Base-by-base conservation (phyloP, 2,888 invertebrate genomes). In the Melanostoma mellinum region DNA sequence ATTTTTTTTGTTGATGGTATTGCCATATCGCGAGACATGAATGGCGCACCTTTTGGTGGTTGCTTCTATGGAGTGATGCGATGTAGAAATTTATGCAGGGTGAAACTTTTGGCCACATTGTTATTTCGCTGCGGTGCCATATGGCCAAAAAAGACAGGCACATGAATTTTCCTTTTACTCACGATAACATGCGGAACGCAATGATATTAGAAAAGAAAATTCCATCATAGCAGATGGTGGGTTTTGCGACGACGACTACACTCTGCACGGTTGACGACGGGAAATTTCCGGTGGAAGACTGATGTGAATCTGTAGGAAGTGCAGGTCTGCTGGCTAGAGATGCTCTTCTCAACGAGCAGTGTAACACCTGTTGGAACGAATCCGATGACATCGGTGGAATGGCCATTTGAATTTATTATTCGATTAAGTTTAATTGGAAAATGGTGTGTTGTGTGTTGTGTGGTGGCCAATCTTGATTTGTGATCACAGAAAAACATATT, bases 151-250 rank as follows among this genome's bases (percentile, higher is more conserved):
- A 44, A 65, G 55, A 36, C 40, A 56, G 36, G 42, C 10, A 40
- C 60, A 4, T 61, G 69, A 36, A 44, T 73, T 73, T 72, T 61
- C 48, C 73, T 73, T 77, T 73, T 77, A 60, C 48, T 50, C 56
- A 68, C 55, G 79, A 53, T 68, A 61, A 73, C 30, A 68, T 55
- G 61, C 63, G 77, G 61, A 77, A 82, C 81, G 81, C 81, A 75
- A 38, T n/a, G 52, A 75, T 69, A 69, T 56, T 80, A 67, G 61
- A 55, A 81, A 75, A 72, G 40, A 33, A 65, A 68, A 76, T 82
- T 72, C 77, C 67, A 61, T 33, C 42, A 38, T 20, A 61, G 20
- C 72, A 67, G 71, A 74, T 80, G 79, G 74, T 20, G 4, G 48
- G n/a, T 0, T 0, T 4, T 53, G 53, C n/a, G 6, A 50, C 32